Evolutionary conservation across 2,113 vertebrate genomes (phyloP).

Genomic region (Lagenorhynchus albirostris): DNA sequence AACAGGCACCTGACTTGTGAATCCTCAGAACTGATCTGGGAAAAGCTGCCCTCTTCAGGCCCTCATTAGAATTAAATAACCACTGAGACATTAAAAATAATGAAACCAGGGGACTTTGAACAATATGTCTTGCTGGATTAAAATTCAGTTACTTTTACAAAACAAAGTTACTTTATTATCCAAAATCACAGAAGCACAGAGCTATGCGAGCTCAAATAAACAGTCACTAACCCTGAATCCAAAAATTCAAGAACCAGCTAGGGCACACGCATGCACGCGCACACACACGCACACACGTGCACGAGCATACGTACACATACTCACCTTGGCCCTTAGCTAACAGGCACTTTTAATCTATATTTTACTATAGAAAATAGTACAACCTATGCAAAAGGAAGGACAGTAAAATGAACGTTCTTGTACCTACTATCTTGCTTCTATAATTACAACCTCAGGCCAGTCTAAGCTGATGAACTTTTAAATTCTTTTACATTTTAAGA

Average conservation of each 20-base stretch:
- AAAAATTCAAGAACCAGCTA: background rate
- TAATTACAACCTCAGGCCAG: background rate
- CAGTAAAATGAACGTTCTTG: background rate
- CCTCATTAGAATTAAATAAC: background rate
- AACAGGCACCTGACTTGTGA: background rate
- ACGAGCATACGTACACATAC: background rate
- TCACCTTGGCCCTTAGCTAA: background rate
- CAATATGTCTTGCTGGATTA: background rate
- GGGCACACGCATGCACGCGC: accelerated
- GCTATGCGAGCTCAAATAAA: background rate
- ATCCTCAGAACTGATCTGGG: background rate
- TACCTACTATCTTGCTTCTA: background rate
- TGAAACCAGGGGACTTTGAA: background rate
- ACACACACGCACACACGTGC: no score
- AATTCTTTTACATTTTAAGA: background rate
- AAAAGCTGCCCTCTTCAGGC: no score
- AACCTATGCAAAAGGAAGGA: background rate
- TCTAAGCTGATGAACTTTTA: background rate
- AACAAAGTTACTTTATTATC: background rate
- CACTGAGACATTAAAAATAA: background rate
- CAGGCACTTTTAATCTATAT: background rate
- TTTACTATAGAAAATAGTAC: background rate
- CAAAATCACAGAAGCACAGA: background rate
- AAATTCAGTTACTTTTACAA: background rate
- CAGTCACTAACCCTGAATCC: background rate